Evolutionary conservation across 2,797 vertebrate genomes (phyloP).

Genomic region (Gymnopithys bicolor): DNA sequence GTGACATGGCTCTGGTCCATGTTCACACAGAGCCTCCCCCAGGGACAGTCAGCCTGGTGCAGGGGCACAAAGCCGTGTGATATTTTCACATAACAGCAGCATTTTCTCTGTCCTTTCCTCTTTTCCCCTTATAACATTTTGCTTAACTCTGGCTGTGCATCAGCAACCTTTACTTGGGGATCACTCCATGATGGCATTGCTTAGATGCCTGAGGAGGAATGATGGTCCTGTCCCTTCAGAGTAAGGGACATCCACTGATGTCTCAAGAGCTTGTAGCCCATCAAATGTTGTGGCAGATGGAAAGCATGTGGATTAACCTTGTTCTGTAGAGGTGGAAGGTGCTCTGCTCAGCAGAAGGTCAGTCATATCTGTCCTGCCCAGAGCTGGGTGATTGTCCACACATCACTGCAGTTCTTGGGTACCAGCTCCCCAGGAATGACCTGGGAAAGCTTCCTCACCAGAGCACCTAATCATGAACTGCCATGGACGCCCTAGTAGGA

Average conservation of each 20-base stretch:
- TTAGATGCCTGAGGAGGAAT: background rate
- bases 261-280: background rate
- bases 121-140: background rate
- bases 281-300: background rate
- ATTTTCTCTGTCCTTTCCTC: background rate
- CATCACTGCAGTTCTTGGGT: background rate
- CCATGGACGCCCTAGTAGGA: rapidly evolving
- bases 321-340: background rate
- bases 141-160: rapidly evolving
- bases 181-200: background rate
- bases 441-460: background rate
- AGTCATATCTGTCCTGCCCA: background rate
- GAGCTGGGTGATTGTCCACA: background rate
- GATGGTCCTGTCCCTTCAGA: background rate
- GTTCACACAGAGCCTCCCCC: background rate
- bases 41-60: background rate
- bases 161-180: rapidly evolving
- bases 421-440: background rate
- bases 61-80: rapidly evolving
- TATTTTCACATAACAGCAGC: background rate
- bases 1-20: background rate
- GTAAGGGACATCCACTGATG: background rate
- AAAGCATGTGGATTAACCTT: background rate
- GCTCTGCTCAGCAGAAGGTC: background rate
- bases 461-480: background rate